Conservation (phyloP, 2,888 invertebrate species). For the Zygaena filipendulae region DNA sequence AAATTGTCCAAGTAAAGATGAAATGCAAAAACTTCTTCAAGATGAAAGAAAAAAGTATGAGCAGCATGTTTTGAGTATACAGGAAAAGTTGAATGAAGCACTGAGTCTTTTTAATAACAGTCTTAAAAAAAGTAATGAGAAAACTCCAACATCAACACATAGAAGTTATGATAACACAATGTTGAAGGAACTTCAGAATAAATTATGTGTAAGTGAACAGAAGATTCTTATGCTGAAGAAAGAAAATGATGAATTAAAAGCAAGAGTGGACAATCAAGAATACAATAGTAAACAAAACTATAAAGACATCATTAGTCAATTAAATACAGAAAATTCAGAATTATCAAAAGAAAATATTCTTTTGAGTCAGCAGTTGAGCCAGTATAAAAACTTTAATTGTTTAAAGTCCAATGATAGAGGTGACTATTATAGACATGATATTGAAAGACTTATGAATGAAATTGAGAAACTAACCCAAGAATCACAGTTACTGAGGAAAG, state of each 20-base stretch:
- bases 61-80: slow-evolving; percentile 35
- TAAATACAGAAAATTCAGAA: slow-evolving; percentile 54
- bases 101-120: slow-evolving; percentile 44
- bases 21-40: slow-evolving; percentile 42
- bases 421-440: slow-evolving; percentile 30
- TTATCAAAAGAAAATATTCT: slow-evolving; percentile 54
- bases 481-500: slow-evolving; percentile 38
- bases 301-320: slow-evolving; percentile 49
- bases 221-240: slow-evolving; percentile 54
- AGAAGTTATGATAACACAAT: slow-evolving; percentile 29
- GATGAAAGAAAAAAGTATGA: slow-evolving; percentile 58
- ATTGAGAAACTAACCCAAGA: slow-evolving; percentile 38
- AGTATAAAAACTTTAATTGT: slow-evolving; percentile 34
- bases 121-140: slow-evolving; percentile 30
- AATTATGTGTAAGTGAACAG: slow-evolving; percentile 60
- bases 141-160: slow-evolving; percentile 19
- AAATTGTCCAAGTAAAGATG: slow-evolving; percentile 38
- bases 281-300: slow-evolving; percentile 41
- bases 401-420: slow-evolving; percentile 27
- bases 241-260: slow-evolving; percentile 52
- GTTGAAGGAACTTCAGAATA: slow-evolving; percentile 47
- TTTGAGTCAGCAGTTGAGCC: slow-evolving; percentile 44
- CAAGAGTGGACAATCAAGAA: slow-evolving; percentile 24
- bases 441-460: slow-evolving; percentile 36
- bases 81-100: slow-evolving; percentile 46